Base-by-base conservation (phyloP, 2,888 invertebrate species). In the Muschampia plurimacula region DNA sequence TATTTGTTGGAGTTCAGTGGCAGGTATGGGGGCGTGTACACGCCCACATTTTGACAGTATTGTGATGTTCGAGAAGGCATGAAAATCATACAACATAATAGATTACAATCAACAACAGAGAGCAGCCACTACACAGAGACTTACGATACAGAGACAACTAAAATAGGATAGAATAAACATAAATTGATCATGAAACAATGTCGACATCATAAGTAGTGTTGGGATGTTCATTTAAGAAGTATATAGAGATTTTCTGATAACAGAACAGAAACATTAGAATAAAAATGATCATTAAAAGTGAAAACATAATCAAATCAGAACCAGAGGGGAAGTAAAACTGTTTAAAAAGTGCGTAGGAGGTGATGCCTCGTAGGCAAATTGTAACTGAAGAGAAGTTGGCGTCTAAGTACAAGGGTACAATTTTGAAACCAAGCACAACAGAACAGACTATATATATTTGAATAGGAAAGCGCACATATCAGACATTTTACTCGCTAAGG, bases 111-210 rank as follows among this genome's bases (percentile, higher is more conserved):
- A 90, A 94, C 94, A 95, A 95, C 94, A 94, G 91, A 92, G 89
- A 94, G 89, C 95, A 95, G 95, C 94, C 94, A 94, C 94, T 95
- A 95, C 93, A 93, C 93, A 94, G 91, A 93, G 87, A 92, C 86
- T 84, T 88, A 90, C 90, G 87, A 88, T 86, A 83, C 79, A 82
- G 79, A 89, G 83, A 85, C 81, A 92, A 92, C 91, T 92, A 92
- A 92, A 91, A 91, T 81, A 89, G 88, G 88, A 89, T 82, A 90
- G 86, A 89, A 72, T 84, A 85, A 85, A 88, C 87, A 85, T 82
- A 73, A 85, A 87, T 86, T 86, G 89, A 87, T 86, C 86, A 81
- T 81, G 79, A 80, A 77, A 77, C 76, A 81, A 80, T 72, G 44
- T 75, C 73, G 74, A 77, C 76, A 73, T 75, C 73, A 70, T 55